Evolutionary conservation across 2,113 vertebrate species (phyloP).

Genomic region (Cricetomys ansorgei): DNA sequence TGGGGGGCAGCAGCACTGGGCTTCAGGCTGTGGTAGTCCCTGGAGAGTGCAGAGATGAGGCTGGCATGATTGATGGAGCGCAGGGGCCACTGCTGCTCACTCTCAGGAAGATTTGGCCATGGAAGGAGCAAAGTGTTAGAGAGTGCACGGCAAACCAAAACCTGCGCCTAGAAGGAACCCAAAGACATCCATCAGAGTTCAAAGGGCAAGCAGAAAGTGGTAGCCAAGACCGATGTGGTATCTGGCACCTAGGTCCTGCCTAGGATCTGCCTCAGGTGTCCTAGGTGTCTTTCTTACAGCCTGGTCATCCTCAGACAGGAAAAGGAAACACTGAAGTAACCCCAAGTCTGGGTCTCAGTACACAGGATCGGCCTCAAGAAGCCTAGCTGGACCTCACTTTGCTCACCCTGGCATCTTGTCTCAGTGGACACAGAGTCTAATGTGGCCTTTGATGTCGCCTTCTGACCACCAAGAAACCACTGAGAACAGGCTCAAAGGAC

Average conservation of each 20-base stretch:
- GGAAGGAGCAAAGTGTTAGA: slow-evolving; percentile 96
- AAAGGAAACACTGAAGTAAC: background rate
- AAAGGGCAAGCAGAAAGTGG: background rate
- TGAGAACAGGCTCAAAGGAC: background rate
- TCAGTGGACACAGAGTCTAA: background rate
- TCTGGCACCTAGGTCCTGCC: background rate
- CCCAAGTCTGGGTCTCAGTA: background rate
- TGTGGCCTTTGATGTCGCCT: background rate
- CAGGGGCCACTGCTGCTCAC: slow-evolving; percentile 96
- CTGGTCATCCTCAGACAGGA: background rate
- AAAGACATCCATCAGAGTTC: background rate
- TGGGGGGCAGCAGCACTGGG: slow-evolving; percentile 87
- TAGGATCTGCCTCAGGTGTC: background rate
- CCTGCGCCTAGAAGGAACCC: slow-evolving; percentile 90
- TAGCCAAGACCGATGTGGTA: rapidly evolving
- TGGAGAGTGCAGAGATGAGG: slow-evolving; percentile 93
- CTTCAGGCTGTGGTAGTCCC: slow-evolving; percentile 93
- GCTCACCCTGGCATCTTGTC: background rate
- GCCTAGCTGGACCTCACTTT: background rate
- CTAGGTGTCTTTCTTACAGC: background rate
- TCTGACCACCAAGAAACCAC: background rate
- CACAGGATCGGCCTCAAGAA: background rate
- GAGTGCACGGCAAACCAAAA: slow-evolving; percentile 95
- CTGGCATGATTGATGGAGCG: slow-evolving; percentile 95
- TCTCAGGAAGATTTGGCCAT: slow-evolving; percentile 96